phyloP scores from a whole-genome alignment of 1,140 invertebrate species.

The Papilio xuthus region DNA sequence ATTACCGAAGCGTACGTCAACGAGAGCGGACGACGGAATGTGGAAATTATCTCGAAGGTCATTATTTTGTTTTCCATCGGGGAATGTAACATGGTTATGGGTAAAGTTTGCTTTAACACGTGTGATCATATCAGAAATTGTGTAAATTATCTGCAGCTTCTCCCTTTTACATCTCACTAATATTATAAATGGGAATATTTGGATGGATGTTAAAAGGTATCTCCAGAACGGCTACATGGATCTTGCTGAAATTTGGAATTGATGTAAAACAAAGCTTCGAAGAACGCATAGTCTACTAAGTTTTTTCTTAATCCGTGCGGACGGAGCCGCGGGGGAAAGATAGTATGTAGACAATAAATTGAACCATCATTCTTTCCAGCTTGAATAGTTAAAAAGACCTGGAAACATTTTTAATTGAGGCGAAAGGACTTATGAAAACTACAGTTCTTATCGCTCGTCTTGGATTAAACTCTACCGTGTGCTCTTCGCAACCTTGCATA shows the following conservation, averaged over 20 bases:
- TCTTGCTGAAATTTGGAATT: no score
- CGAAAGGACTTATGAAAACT: background rate
- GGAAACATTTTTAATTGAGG: conserved; percentile 17
- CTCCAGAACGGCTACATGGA: no score
- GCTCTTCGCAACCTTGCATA: background rate
- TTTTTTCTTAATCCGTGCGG: no score
- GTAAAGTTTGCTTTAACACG: background rate
- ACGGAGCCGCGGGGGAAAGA: no score
- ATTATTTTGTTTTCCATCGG: conserved; percentile 39
- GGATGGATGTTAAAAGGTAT: no score
- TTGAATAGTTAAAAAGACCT: background rate
- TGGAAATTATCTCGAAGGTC: conserved; percentile 43
- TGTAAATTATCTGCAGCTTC: background rate
- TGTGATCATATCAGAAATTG: background rate
- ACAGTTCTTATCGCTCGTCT: background rate
- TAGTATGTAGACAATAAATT: no score
- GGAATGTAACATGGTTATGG: background rate
- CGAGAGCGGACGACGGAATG: conserved; percentile 45
- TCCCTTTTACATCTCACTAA: no score
- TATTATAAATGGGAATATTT: no score
- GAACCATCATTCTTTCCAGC: background rate
- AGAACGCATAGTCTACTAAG: no score
- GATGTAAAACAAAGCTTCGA: no score
- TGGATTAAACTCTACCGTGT: background rate
- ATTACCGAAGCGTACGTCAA: conserved; percentile 53